Evolutionary conservation across 2,113 vertebrate species (phyloP), one percentile per base, ranked within the genome.

Genomic region (Carassius gibelio): DNA sequence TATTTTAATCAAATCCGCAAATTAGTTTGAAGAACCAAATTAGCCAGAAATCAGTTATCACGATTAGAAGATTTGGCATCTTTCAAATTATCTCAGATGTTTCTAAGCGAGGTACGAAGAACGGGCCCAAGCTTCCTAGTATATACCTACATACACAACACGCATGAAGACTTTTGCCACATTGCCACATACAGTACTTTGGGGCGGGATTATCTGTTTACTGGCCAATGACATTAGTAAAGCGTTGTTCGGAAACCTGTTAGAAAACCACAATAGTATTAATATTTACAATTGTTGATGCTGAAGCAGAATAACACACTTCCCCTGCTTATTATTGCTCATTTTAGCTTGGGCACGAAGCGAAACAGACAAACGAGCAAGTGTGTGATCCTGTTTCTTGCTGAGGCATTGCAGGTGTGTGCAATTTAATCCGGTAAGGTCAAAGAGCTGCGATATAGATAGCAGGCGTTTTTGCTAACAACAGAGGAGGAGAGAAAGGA

Each of bases 361-460:
- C 1, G 2, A n/a, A 38, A 74, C 71, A 45, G 61, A 26, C n/a
- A 11, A 68, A 34, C 14, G 5, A 69, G 30, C 30, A 36, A 36
- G 14, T 69, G 7, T 69, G 74, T 36, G 17, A 81, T 38, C 30
- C 75, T 66, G 88, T 61, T 85, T 83, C 14, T 52, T 69, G 81
- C 34, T 83, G 57, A 85, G 75, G 59, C 48, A 59, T 42, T 61
- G 84, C 75, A 80, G 81, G 57, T 80, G 75, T 81, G 77, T 77
- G 77, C 52, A 68, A 59, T 83, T 48, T 80, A 50, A 64, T 80
- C 62, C 80, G 76, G 69, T 75, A 42, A 86, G 82, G 82, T 82
- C 82, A 83, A 57, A 69, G 62, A 84, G 38, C 59, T 72, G 66
- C 26, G 57, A 38, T 88, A 84, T 72, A 88, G 59, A 83, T 84